Base-by-base conservation (phyloP, 2,797 vertebrate genomes). In the Halcyon smyrnensis region DNA sequence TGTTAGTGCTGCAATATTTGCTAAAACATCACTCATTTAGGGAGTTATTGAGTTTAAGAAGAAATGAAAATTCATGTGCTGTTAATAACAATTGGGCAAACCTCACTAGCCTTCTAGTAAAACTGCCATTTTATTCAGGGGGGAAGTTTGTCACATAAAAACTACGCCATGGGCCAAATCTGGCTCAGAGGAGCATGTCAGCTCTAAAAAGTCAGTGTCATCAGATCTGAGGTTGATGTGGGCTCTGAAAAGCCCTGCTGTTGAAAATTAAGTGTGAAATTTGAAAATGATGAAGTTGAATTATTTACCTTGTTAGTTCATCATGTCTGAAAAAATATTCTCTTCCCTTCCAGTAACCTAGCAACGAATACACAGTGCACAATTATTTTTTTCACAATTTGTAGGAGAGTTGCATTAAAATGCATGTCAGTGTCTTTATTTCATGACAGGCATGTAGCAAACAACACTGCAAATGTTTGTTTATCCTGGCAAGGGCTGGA, bases 231-330 rank as follows among this genome's bases (percentile, higher is more conserved):
- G 59, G 54, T 78, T 45, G 77, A 70, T 70, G 51, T 14, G 24
- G n/a, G 36, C 67, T 81, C 87, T 93, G 64, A 90, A 89, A 84
- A 85, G 82, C 48, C 34, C 45, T 71, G 73, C 84, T 92, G 53
- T 91, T 87, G 90, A 93, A 84, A 97, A 96, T 86, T 7, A 75
- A 93, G 87, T 83, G 87, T 87, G 90, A 92, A 89, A 93, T 95
- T 94, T 87, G 78, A 85, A 96, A 94, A 89, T 68, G 51, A 96
- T 93, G 67, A 92, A 87, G 90, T 84, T 45, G 43, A 91, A 74
- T 92, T 97, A 93, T 95, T 97, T 97, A 96, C 95, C 89, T 86
- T 94, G 75, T 80, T 87, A 94, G 87, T 86, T 94, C 93, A 94
- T 97, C 64, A 56, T 73, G 90, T 60, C 80, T 82, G 70, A 79